Evolutionary conservation across 1,140 invertebrate species (phyloP), one percentile per base, ranked within the genome.

Genomic region (Heliconius eleuchia): DNA sequence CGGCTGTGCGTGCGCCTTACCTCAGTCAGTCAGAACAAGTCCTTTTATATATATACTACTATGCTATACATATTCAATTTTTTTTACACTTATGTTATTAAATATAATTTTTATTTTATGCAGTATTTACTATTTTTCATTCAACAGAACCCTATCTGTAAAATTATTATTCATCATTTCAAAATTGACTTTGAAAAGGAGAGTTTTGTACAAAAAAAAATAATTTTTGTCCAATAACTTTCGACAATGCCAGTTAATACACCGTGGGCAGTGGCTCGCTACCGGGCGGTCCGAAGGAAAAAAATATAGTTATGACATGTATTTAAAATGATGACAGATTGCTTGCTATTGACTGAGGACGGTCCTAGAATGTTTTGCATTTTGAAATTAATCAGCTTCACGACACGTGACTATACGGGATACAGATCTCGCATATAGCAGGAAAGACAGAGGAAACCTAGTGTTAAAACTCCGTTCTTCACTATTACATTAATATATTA

Each of bases 201-300:
- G 60, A 66, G 27, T 66, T 66, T 60, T 16, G 27, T 1, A 27
- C 27, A 66, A 66, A 30, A 66, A 23, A 30, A 66, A 66, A 16
- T 87, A 88, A 85, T 82, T 87, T 86, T 89, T 85, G 86, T 57
- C 84, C 87, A 86, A 86, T 90, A 88, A 88, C 55, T 87, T 86
- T 84, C 79, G 75, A 91, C 86, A 89, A 89, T 80, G 60, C 23
- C 60, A 82, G 79, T 77, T 82, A 87, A 86, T 86, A 85, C 73
- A 76, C 74, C 83, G 77, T 85, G 77, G 74, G n/a, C 11, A 11
- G 55, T 16, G 74, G 46, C 30, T 77, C 19, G 85, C 89, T 91
- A 89, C 88, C 85, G 87, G 89, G 88, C 87, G 89, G 89, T 87
- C 88, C 74, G n/a, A 13, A 3, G 76, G 85, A 87, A 87, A 87